Evolutionary conservation across 2,888 invertebrate species (phyloP), one percentile per base, ranked within the genome.

Genomic region (Drosophila macrothrix): DNA sequence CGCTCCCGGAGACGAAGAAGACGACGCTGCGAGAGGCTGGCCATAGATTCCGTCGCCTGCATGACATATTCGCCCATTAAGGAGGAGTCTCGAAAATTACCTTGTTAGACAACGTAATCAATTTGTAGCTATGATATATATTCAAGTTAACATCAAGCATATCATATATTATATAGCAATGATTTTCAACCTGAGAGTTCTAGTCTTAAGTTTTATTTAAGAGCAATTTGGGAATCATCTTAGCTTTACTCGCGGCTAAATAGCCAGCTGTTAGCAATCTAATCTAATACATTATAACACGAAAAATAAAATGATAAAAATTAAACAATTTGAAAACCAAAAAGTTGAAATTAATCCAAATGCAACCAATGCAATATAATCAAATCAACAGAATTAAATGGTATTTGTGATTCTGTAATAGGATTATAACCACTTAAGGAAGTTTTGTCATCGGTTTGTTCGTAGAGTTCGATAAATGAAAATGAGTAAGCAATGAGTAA

Each of bases 1-100:
- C 60, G 22, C 46, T 88, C 60, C 90, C 88, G 1, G 83, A 84
- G 56, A 83, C 84, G 0, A 63, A 67, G 0, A 67, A 70, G 9
- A 76, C 64, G 53, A 62, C 80, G 4, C 37, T 82, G 12, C 75
- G 73, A n/a, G 58, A 83, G 39, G 83, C 83, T 9, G 76, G 74
- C 10, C 35, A 74, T 29, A 68, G 80, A 2, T 82, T 82, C 55
- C 59, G 73, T 1, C 74, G 58, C 1, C 31, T 55, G 2, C 69
- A 75, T 14, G 73, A 82, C 53, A 1, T 79, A n/a, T 29, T 60
- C 39, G 76, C 76, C 4, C 61, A 77, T 25, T 81, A 71, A 35
- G 12, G 16, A 50, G 9, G 10, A 19, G 1, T 3, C 25, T 54
- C 9, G 5, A n/a, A 52, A 5, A 9, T 33, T 9, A 22, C 12